These are phyloP conservation scores for Collichthys lucidus DNA, from an alignment of 2,113 vertebrate genomes.

Conservation along the genomic window DNA sequence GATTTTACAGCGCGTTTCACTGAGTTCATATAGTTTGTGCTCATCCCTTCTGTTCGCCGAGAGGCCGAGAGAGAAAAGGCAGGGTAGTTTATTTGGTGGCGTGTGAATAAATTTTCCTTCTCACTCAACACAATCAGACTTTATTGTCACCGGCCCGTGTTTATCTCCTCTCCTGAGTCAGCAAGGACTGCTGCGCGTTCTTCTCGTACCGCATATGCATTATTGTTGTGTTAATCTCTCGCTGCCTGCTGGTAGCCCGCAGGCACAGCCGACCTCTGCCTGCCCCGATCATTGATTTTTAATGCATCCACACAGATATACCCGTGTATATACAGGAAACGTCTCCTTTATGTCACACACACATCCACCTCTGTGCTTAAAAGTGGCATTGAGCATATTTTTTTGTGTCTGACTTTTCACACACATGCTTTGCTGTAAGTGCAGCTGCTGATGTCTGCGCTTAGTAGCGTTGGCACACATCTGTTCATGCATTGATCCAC, in stretches of 20 bases:
- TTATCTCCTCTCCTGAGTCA: slow-evolving; percentile 37
- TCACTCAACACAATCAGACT: slow-evolving; percentile 10
- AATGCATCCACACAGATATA: background rate
- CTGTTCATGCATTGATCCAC: slow-evolving; percentile 85
- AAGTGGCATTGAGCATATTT: slow-evolving; percentile 11
- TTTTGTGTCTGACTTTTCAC: slow-evolving; percentile 27
- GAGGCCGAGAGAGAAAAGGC: background rate
- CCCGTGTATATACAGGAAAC: background rate
- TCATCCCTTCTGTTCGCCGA: background rate
- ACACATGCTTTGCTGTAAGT: slow-evolving; percentile 13
- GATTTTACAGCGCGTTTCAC: background rate
- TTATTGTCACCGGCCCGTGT: slow-evolving; percentile 11
- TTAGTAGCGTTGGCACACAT: slow-evolving; percentile 72
- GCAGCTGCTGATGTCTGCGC: slow-evolving; percentile 46
- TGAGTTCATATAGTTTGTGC: background rate
- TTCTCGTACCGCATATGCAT: slow-evolving; percentile 31
- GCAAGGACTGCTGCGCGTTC: slow-evolving; percentile 32
- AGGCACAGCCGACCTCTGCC: slow-evolving; percentile 32
- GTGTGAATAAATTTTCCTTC: slow-evolving; percentile 15
- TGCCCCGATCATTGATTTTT: slow-evolving; percentile 29
- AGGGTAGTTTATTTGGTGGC: slow-evolving; percentile 5
- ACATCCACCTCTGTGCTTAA: background rate
- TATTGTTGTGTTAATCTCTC: slow-evolving; percentile 47
- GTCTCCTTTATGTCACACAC: background rate
- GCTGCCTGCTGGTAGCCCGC: slow-evolving; percentile 7